Evolutionary conservation across 2,888 invertebrate species (phyloP), one percentile per base, ranked within the genome.

Genomic region (Spodoptera picta): DNA sequence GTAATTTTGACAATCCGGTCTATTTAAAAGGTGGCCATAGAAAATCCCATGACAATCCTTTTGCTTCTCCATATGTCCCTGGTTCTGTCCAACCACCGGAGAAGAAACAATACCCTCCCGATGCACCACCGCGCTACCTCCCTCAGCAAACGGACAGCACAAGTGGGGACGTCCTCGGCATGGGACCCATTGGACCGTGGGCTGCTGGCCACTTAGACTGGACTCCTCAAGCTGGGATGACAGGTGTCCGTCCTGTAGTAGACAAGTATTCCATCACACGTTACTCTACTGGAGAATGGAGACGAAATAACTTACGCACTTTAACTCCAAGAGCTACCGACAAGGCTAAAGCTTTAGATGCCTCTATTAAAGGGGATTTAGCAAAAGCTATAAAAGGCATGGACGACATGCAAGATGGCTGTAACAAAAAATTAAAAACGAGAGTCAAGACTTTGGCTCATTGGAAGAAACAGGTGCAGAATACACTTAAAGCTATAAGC

Each of bases 231-330:
- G 96, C 96, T 0, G 97, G 97, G 0, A 93, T 96, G 43, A 97
- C 97, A 0, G 97, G 97, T 5, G 96, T 97, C 0, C 91, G 97
- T 64, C 97, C 97, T 0, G 96, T 97, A 0, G 97, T 97, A 1
- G 97, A 97, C 88, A 96, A 96, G 77, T 97, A 97, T 84, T 97
- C 97, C 0, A 96, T 97, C 50, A 96, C 97, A 0, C 94, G 96
- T 72, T 97, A 95, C 79, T 97, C 96, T 64, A 96, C 96, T 2
- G 96, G 96, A 4, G 96, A 97, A 85, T 98, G 97, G 97, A 95
- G 97, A 42, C 89, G 93, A 36, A 93, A 95, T 67, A 96, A 96
- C 75, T 86, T 92, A 59, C 93, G 95, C 49, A 91, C 94, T 0
- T 86, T 96, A 1, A 89, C 86, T 2, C 89, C 91, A 4, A 77